Evolutionary conservation across 2,888 invertebrate genomes (phyloP).

Genomic region (Agrochola litura): DNA sequence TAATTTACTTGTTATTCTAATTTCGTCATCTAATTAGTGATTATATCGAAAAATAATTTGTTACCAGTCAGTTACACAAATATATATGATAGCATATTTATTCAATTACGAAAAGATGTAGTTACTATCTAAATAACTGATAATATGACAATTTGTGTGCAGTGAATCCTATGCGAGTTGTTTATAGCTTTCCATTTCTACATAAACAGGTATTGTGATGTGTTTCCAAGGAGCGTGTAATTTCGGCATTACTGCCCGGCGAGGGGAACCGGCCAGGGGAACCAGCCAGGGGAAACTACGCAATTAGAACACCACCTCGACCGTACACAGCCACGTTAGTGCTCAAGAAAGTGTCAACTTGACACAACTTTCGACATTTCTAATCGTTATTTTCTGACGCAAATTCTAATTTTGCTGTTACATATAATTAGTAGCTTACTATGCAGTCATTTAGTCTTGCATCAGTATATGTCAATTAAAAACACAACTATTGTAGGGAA

Average conservation of each 20-base stretch:
- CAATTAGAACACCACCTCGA: slow-evolving; percentile 51
- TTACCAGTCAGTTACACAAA: not conserved
- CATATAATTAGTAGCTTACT: not conserved
- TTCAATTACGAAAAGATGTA: slow-evolving; percentile 18
- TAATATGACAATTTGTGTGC: slow-evolving; percentile 22
- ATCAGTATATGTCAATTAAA: not conserved
- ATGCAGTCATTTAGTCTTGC: not conserved
- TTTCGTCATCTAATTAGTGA: slow-evolving; percentile 1
- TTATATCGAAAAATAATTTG: not conserved
- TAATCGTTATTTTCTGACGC: slow-evolving; percentile 61
- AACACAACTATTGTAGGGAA: too few species aligned
- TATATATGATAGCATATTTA: slow-evolving; percentile 9
- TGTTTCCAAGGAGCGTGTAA: slow-evolving; percentile 78
- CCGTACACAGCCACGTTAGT: slow-evolving; percentile 50
- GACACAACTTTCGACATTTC: slow-evolving; percentile 67
- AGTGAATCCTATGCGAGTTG: slow-evolving; percentile 16
- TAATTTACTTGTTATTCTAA: slow-evolving; percentile 10
- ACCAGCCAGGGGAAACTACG: slow-evolving; percentile 53
- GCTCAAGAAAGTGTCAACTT: slow-evolving; percentile 72
- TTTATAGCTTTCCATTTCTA: slow-evolving; percentile 45
- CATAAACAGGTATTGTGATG: slow-evolving; percentile 67
- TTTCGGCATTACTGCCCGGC: slow-evolving; percentile 72
- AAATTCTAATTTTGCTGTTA: slow-evolving; percentile 1
- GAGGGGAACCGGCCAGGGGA: slow-evolving; percentile 47
- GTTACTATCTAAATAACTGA: not conserved